phyloP scores from a whole-genome alignment of 2,888 invertebrate genomes.

The Blera fallax region DNA sequence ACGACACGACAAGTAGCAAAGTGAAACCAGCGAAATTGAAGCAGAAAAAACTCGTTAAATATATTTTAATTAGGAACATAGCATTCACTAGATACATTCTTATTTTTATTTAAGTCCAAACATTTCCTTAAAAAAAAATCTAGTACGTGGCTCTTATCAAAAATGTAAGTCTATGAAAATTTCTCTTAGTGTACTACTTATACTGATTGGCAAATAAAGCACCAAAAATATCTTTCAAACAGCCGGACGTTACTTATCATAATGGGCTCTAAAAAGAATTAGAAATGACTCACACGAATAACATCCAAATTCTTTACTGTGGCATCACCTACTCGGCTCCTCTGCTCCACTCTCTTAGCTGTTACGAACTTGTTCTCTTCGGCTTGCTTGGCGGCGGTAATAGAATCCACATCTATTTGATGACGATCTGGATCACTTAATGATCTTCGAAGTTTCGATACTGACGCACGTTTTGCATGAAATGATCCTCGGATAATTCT shows the following conservation, averaged over 20 bases:
- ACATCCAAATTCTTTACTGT: conserved; percentile 76
- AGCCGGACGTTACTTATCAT: background rate
- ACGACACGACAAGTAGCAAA: background rate
- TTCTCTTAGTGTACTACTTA: background rate
- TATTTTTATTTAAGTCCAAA: conserved; percentile 10
- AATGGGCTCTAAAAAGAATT: conserved; percentile 56
- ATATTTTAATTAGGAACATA: background rate
- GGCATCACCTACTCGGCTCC: conserved; percentile 74
- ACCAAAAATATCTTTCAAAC: conserved; percentile 1
- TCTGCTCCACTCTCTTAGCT: conserved; percentile 23
- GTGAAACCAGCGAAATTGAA: background rate
- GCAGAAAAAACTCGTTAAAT: conserved; percentile 2
- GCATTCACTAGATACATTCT: background rate
- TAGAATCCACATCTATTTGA: conserved; percentile 74
- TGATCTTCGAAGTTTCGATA: conserved; percentile 79
- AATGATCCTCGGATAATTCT: conserved; percentile 79
- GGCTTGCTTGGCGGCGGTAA: conserved; percentile 5
- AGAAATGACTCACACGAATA: conserved; percentile 80
- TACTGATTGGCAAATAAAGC: background rate
- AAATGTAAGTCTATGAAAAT: background rate
- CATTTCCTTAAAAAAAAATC: conserved; percentile 26
- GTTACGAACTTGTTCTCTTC: conserved; percentile 28
- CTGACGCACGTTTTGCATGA: conserved; percentile 79
- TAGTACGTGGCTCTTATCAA: background rate
- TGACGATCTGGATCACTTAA: conserved; percentile 80